These are phyloP conservation scores for Halichoerus grypus DNA, from an alignment of 2,113 vertebrate species.

Conservation along the genomic window DNA sequence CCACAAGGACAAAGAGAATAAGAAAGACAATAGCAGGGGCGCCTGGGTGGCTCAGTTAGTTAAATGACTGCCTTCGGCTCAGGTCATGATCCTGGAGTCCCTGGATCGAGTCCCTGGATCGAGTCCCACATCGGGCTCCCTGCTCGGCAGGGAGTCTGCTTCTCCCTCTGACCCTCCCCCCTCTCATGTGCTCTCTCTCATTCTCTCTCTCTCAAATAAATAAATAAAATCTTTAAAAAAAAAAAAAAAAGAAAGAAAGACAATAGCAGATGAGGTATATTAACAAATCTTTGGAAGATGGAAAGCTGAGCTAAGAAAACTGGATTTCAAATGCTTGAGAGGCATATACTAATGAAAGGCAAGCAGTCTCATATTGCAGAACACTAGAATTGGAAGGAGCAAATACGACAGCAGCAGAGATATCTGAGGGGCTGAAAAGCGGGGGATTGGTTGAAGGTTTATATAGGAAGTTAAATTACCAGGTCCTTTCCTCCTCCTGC, in stretches of 20 bases:
- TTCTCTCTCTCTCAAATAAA: too few species aligned
- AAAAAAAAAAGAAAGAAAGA: neutral
- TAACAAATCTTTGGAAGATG: neutral
- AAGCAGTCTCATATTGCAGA: neutral
- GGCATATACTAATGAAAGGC: neutral
- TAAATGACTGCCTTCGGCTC: too few species aligned
- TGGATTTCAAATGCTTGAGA: neutral
- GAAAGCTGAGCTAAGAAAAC: conserved; percentile 12
- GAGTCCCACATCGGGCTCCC: too few species aligned
- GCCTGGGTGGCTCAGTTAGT: too few species aligned
- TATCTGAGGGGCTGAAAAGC: neutral
- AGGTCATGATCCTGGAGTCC: too few species aligned
- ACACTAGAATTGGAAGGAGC: neutral
- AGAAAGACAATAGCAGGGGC: neutral
- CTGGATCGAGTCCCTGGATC: too few species aligned
- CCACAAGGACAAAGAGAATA: conserved; percentile 24
- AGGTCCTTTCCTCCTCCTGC: neutral
- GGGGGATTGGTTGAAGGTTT: neutral
- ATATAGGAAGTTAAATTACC: neutral
- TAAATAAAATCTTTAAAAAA: too few species aligned
- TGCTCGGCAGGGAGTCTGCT: too few species aligned
- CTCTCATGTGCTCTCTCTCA: too few species aligned
- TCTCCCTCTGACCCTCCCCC: too few species aligned
- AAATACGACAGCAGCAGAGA: neutral
- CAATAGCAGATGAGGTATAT: neutral